Conservation (phyloP, 2,113 vertebrate species). For the Jacana jacana region DNA sequence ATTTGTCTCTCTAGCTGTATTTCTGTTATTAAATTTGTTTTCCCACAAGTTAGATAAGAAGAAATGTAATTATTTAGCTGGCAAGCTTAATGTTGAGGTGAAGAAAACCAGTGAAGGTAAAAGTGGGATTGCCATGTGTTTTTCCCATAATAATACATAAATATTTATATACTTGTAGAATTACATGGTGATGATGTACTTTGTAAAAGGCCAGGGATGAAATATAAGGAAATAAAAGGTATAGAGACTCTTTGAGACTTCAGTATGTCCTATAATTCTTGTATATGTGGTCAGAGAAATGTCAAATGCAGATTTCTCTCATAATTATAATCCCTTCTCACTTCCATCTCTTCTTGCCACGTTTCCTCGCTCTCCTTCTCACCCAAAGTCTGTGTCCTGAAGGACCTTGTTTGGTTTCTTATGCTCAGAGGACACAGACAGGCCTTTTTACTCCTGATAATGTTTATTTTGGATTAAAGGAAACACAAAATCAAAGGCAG, state of each 20-base stretch:
- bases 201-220: conserved; percentile 27
- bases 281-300: not conserved
- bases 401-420: not conserved
- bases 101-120: conserved; percentile 32
- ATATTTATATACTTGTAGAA: conserved; percentile 36
- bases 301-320: conserved; percentile 42
- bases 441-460: not conserved
- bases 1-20: conserved; percentile 57
- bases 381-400: not conserved
- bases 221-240: conserved; percentile 40
- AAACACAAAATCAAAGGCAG: not conserved
- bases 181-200: not conserved
- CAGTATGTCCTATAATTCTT: conserved; percentile 5
- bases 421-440: not conserved
- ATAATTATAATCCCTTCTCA: not conserved
- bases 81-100: conserved; percentile 29
- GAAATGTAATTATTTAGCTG: conserved; percentile 62
- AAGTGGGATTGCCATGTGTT: conserved; percentile 40
- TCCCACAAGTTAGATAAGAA: conserved; percentile 53
- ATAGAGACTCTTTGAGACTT: not conserved
- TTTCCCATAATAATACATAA: conserved; percentile 28
- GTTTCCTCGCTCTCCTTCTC: not conserved
- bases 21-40: conserved; percentile 68
- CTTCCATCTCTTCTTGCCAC: not conserved
- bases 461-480: conserved; percentile 35